Evolutionary conservation across 2,113 vertebrate species (phyloP).

Genomic region (Morphnarchus princeps): DNA sequence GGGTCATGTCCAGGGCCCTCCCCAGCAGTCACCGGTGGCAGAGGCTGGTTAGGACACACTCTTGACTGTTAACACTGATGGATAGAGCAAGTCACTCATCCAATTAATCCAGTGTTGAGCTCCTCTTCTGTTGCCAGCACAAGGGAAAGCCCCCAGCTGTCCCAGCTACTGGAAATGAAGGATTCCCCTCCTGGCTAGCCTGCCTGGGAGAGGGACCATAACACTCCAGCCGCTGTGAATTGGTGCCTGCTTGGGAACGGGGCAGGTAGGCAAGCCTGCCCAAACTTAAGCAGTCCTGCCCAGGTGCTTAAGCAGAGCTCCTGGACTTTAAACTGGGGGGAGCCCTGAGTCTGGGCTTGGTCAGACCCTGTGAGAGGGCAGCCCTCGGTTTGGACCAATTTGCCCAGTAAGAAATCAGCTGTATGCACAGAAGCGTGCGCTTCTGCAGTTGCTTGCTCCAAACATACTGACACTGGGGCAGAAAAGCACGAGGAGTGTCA

Average conservation of each 20-base stretch:
- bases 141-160: conserved; percentile 77
- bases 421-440: rapidly evolving
- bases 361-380: background rate
- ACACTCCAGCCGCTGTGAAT: background rate
- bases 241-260: background rate
- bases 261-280: background rate
- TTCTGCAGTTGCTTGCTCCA: background rate
- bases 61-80: conserved; percentile 41
- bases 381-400: background rate
- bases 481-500: background rate
- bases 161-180: conserved; percentile 82
- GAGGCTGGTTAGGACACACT: background rate
- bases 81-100: conserved; percentile 45
- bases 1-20: background rate
- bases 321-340: background rate
- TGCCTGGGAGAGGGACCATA: background rate
- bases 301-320: background rate
- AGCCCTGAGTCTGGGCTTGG: background rate
- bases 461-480: rapidly evolving
- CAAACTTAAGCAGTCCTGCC: background rate
- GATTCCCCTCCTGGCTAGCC: conserved; percentile 69
- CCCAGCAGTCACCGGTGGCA: background rate
- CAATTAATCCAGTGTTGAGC: conserved; percentile 57
- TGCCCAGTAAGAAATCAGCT: background rate
- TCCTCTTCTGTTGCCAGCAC: conserved; percentile 69